phyloP scores from a whole-genome alignment of 2,113 vertebrate genomes.

The Hippocampus guttulatus region DNA sequence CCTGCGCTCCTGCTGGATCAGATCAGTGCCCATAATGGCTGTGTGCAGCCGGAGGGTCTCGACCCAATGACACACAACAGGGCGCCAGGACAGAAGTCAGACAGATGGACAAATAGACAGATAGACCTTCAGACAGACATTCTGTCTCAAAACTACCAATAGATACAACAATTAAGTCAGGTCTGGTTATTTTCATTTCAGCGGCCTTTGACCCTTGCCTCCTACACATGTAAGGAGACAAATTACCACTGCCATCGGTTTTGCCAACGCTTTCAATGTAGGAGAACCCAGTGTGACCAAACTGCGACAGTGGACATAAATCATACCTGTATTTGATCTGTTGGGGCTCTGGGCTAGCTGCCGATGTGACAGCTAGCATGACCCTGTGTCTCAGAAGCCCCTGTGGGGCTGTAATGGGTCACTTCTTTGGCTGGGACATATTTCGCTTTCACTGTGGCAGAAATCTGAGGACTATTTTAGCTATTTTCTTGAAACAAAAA shows the following conservation, averaged over 20 bases:
- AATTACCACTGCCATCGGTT: slow-evolving; percentile 59
- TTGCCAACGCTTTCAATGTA: slow-evolving; percentile 46
- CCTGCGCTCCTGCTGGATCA: slow-evolving; percentile 43
- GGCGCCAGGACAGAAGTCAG: slow-evolving; percentile 41
- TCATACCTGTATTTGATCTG: slow-evolving; percentile 91
- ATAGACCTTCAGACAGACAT: slow-evolving; percentile 58
- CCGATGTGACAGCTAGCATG: slow-evolving; percentile 44
- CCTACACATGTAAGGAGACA: slow-evolving; percentile 64
- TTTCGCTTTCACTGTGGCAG: slow-evolving; percentile 14
- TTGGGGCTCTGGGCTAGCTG: slow-evolving; percentile 75
- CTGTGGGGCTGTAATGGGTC: slow-evolving; percentile 34
- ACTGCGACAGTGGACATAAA: slow-evolving; percentile 84
- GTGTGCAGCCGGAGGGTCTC: slow-evolving; percentile 38
- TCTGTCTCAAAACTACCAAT: slow-evolving; percentile 60
- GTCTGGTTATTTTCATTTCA: slow-evolving; percentile 69
- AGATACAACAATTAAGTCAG: slow-evolving; percentile 68
- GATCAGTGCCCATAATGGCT: slow-evolving; percentile 40
- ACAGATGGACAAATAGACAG: slow-evolving; percentile 59
- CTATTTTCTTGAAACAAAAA: not conserved
- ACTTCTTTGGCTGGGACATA: slow-evolving; percentile 35
- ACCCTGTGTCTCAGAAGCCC: slow-evolving; percentile 36
- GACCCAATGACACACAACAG: slow-evolving; percentile 44
- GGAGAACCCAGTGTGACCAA: slow-evolving; percentile 64
- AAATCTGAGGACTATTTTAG: slow-evolving; percentile 15
- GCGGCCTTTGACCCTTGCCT: slow-evolving; percentile 54